A percentile compares a stretch with the other conserved stretches of the same genome.
Conservation (phyloP, 2,113 vertebrate genomes). For the Podocnemis expansa region DNA sequence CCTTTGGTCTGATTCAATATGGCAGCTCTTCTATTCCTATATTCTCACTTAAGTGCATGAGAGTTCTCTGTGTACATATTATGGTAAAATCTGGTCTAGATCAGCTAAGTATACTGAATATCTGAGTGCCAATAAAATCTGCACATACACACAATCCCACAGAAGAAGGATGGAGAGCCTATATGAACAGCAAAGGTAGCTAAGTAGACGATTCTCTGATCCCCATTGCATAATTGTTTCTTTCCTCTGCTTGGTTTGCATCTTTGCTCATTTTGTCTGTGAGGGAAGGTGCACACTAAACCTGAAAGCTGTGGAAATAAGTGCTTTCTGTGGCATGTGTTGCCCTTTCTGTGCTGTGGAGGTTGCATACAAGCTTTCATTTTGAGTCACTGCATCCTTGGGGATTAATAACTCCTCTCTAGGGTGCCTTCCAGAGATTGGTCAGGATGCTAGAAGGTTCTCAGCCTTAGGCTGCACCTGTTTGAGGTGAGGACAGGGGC, state of each 20-base stretch:
- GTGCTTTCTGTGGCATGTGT: not conserved
- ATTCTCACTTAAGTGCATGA: not conserved
- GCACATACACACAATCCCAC: not conserved
- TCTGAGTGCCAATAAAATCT: not conserved
- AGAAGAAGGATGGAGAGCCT: not conserved
- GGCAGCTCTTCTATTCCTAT: not conserved
- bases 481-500: not conserved
- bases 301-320: not conserved
- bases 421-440: not conserved
- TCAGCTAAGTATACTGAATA: not conserved
- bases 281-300: not conserved
- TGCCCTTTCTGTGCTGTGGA: not conserved
- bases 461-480: not conserved
- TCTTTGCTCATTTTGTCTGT: accelerated
- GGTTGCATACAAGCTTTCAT: not conserved
- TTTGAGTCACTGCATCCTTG: not conserved
- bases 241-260: not conserved
- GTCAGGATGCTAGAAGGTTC: not conserved
- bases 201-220: not conserved
- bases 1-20: not conserved
- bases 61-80: not conserved
- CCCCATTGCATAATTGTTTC: not conserved
- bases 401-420: not conserved
- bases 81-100: not conserved
- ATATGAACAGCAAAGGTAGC: not conserved